Base-by-base conservation (phyloP, 2,797 vertebrate species). In the Darevskia nairensis region DNA sequence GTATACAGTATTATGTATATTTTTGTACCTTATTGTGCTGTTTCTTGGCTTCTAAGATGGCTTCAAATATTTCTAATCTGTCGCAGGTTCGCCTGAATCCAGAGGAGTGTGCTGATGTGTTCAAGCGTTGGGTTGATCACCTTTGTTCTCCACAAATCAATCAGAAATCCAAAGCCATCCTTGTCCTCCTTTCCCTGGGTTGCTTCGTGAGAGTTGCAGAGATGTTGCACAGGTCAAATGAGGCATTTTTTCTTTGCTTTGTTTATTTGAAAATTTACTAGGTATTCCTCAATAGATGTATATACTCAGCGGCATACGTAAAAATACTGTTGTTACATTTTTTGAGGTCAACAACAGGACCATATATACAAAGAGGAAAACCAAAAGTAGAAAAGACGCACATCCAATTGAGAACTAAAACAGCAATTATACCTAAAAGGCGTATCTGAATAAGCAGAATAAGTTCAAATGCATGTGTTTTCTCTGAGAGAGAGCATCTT, bases 61-160 rank as follows among this genome's bases (percentile, higher is more conserved):
- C 6, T 77, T 76, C 32, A 69, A 44, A 59, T 39, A 0, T 89
- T 68, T 89, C 85, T 50, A 50, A 66, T 76, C 44, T 68, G 68
- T 59, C 7, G 4, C 93, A 99, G 99, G 99, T 99, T 81, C 98
- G 99, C 5, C 94, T 99, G 90, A 98, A 92, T 92, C 89, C 98
- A 0, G 98, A 98, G 15, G 99, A 99, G 93, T 98, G 98, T 78
- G 97, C 98, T 0, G 99, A 99, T 8, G 99, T 99, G 78, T 92
- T 99, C 84, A 99, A 98, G 93, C 98, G 99, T 1, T 99, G 99
- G 99, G 98, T 98, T 0, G 99, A 99, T 91, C 98, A 99, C 90
- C 98, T 99, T 71, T 99, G 98, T 96, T 99, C 99, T 85, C 96
- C 98, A 0, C 98, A 98, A 96, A 97, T 99, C 95, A 99, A 99